phyloP scores from a whole-genome alignment of 2,113 vertebrate genomes.

The Hippoglossus stenolepis region DNA sequence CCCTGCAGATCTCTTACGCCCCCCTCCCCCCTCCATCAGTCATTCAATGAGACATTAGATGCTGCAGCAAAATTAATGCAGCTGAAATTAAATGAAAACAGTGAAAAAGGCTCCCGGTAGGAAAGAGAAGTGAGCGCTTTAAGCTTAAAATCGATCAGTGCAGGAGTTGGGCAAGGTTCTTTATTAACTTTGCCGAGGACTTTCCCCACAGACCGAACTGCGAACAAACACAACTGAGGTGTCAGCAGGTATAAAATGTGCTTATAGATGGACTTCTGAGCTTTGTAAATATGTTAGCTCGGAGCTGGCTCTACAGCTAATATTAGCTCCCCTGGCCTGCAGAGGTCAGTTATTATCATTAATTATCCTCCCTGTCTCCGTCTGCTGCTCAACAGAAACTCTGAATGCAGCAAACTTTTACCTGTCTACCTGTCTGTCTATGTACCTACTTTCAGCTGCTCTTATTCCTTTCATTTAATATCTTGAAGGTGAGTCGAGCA shows the following conservation, averaged over 20 bases:
- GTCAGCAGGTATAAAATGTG: conserved; percentile 78
- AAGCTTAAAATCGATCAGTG: conserved; percentile 72
- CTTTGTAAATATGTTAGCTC: conserved; percentile 72
- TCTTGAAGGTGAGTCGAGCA: not conserved
- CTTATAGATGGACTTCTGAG: conserved; percentile 67
- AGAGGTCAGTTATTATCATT: conserved; percentile 65
- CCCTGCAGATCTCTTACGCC: conserved; percentile 47
- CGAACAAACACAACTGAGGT: conserved; percentile 72
- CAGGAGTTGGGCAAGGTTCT: conserved; percentile 58
- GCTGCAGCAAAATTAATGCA: conserved; percentile 69
- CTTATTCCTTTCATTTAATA: not conserved
- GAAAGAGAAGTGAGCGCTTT: conserved; percentile 52
- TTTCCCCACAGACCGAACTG: conserved; percentile 59
- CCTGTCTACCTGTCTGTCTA: not conserved
- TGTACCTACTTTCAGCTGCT: not conserved
- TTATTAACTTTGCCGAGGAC: conserved; percentile 77
- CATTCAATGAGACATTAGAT: conserved; percentile 68
- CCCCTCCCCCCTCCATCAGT: conserved; percentile 41
- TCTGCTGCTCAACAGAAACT: conserved; percentile 36
- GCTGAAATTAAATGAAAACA: conserved; percentile 73
- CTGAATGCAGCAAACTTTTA: conserved; percentile 41
- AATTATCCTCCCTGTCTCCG: conserved; percentile 55
- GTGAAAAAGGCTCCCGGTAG: conserved; percentile 52
- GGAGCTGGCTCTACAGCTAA: conserved; percentile 55
- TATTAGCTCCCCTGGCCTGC: conserved; percentile 51